phyloP scores from a whole-genome alignment of 2,888 invertebrate species.

The Gastrophysa polygoni region DNA sequence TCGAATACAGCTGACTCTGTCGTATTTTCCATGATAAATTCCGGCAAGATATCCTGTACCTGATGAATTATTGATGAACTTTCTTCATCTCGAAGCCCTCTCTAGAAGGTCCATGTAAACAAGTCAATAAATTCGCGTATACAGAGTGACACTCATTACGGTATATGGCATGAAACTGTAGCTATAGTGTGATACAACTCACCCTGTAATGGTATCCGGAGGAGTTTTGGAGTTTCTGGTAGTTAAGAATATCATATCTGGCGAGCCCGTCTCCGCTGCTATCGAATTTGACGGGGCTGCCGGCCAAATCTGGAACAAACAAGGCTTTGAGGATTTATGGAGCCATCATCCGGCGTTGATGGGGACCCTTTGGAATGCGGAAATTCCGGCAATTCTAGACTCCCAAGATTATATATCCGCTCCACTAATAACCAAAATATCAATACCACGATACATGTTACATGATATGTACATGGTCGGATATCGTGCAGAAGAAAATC shows the following conservation, averaged over 20 bases:
- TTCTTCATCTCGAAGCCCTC: background rate
- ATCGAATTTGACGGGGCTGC: conserved; percentile 71
- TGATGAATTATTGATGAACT: background rate
- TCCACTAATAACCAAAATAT: too few relatives aligned
- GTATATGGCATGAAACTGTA: too few relatives aligned
- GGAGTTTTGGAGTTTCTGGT: conserved; percentile 61
- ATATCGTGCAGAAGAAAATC: too few relatives aligned
- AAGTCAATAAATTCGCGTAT: background rate
- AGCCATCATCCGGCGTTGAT: too few relatives aligned
- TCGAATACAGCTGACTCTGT: background rate
- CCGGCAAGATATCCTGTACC: background rate
- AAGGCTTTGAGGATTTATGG: conserved; percentile 3
- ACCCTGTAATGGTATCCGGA: conserved; percentile 62
- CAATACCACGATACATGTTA: too few relatives aligned
- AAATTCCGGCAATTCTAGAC: too few relatives aligned
- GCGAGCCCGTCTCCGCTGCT: conserved; percentile 74
- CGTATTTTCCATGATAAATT: background rate
- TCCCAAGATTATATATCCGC: too few relatives aligned
- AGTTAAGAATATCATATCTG: conserved; percentile 76
- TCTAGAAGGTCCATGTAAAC: background rate
- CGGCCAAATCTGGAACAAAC: conserved; percentile 64
- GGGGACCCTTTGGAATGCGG: too few relatives aligned
- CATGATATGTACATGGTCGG: too few relatives aligned
- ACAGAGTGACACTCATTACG: background rate
- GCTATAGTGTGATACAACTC: too few relatives aligned